phyloP scores from a whole-genome alignment of 1,140 invertebrate species.

The Piezodorus guildinii region DNA sequence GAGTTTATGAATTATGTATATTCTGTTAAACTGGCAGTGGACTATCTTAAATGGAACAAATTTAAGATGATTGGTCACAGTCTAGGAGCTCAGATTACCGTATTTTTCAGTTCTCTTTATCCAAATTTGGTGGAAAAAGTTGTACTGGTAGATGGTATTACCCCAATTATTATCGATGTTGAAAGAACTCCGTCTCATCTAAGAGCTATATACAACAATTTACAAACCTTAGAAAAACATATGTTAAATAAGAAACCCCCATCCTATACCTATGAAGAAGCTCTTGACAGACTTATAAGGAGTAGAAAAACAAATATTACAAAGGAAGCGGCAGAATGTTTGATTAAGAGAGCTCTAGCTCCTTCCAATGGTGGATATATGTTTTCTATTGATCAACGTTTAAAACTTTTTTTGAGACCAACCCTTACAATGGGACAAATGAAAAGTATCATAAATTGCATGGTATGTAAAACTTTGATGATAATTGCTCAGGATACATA shows the following conservation, averaged over 20 bases:
- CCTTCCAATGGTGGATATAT: slow-evolving; percentile 31
- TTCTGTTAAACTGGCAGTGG: slow-evolving; percentile 39
- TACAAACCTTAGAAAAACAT: slow-evolving; percentile 18
- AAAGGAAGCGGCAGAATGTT: slow-evolving; percentile 36
- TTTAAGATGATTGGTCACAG: slow-evolving; percentile 47
- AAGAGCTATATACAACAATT: slow-evolving; percentile 29
- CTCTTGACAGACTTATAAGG: slow-evolving; percentile 36
- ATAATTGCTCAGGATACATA: slow-evolving; percentile 29
- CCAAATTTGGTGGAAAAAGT: slow-evolving; percentile 40
- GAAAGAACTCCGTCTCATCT: slow-evolving; percentile 31
- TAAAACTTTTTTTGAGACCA: slow-evolving; percentile 27
- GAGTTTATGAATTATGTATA: slow-evolving; percentile 38
- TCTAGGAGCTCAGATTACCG: slow-evolving; percentile 40
- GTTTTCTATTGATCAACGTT: slow-evolving; percentile 33
- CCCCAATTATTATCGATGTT: slow-evolving; percentile 30
- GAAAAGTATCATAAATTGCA: slow-evolving; percentile 21
- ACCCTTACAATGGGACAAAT: slow-evolving; percentile 25
- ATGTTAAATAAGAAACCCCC: slow-evolving; percentile 30
- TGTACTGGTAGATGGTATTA: slow-evolving; percentile 41
- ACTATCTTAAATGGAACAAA: slow-evolving; percentile 44
- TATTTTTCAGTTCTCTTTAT: slow-evolving; percentile 37
- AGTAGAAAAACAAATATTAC: slow-evolving; percentile 32
- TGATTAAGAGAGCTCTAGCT: slow-evolving; percentile 39
- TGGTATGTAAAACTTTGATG: slow-evolving; percentile 31
- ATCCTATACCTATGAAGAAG: slow-evolving; percentile 40